These are phyloP conservation scores for Periophthalmus modestus DNA, from an alignment of 2,113 vertebrate genomes.

Conservation along the genomic window DNA sequence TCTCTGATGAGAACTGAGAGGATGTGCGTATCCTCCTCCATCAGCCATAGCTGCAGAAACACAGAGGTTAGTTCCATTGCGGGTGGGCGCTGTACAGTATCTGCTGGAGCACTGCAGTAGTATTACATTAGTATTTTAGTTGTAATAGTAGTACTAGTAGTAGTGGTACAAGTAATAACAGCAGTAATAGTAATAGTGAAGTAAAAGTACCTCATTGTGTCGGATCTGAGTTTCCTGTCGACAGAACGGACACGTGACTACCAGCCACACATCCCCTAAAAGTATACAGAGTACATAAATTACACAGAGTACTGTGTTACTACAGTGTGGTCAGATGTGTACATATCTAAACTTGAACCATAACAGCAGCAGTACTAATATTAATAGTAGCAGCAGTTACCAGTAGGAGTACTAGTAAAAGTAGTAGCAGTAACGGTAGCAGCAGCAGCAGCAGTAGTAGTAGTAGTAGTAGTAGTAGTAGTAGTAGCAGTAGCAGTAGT, in stretches of 20 bases:
- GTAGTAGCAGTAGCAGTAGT: too few species aligned
- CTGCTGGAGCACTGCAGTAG: too few species aligned
- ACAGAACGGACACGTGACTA: slow-evolving; percentile 88
- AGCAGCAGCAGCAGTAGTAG: too few species aligned
- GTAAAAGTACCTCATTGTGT: slow-evolving; percentile 62
- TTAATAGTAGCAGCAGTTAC: neutral
- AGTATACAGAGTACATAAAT: neutral
- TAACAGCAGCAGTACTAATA: neutral
- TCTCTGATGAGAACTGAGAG: slow-evolving; percentile 78
- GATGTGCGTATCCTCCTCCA: slow-evolving; percentile 81
- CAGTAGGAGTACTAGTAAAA: neutral
- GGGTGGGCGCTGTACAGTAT: neutral
- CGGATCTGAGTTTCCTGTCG: slow-evolving; percentile 82
- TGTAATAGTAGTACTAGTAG: neutral
- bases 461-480: too few species aligned
- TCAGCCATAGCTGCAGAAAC: slow-evolving; percentile 70
- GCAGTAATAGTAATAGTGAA: neutral
- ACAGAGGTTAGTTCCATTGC: neutral
- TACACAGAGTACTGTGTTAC: neutral
- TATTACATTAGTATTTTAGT: neutral
- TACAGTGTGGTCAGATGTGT: too few species aligned
- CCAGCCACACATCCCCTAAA: slow-evolving; percentile 68
- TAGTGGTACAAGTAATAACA: neutral
- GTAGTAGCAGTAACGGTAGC: slow-evolving; percentile 3
- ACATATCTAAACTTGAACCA: too few species aligned